phyloP scores from a whole-genome alignment of 1,140 invertebrate species.

The Trichonephila clavata region DNA sequence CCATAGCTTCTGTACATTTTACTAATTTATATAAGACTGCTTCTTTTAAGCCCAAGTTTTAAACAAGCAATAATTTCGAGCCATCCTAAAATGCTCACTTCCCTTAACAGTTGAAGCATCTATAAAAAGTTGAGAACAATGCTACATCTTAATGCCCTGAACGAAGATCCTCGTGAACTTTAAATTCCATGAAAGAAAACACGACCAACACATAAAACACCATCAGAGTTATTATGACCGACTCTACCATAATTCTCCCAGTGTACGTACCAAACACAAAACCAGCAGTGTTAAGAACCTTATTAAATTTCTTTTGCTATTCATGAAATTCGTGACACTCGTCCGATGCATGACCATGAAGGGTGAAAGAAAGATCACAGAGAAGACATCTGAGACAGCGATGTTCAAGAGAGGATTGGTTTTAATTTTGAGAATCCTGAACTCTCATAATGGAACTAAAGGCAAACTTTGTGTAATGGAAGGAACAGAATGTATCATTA shows the following conservation, averaged over 20 bases:
- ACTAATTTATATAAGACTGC: too few species aligned
- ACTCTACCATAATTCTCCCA: neutral
- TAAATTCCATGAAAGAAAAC: neutral
- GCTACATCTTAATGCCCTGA: too few species aligned
- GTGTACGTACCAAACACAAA: neutral
- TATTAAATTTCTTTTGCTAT: conserved; percentile 10
- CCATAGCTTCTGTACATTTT: too few species aligned
- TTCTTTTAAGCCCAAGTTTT: too few species aligned
- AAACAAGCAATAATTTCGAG: too few species aligned
- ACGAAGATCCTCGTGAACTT: neutral
- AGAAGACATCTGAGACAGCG: neutral
- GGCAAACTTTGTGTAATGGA: neutral
- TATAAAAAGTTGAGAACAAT: too few species aligned
- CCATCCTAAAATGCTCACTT: too few species aligned
- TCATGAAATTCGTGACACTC: conserved; percentile 5
- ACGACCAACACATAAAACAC: neutral
- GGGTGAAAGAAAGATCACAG: neutral
- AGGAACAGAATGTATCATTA: neutral
- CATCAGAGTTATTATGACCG: neutral
- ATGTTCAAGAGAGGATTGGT: neutral
- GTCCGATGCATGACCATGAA: neutral
- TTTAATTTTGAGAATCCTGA: neutral
- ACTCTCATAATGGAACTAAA: neutral
- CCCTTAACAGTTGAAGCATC: too few species aligned
- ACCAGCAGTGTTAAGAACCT: conserved; percentile 11